Conservation (phyloP, 2,888 invertebrate species). For the Chironomus tentans region DNA sequence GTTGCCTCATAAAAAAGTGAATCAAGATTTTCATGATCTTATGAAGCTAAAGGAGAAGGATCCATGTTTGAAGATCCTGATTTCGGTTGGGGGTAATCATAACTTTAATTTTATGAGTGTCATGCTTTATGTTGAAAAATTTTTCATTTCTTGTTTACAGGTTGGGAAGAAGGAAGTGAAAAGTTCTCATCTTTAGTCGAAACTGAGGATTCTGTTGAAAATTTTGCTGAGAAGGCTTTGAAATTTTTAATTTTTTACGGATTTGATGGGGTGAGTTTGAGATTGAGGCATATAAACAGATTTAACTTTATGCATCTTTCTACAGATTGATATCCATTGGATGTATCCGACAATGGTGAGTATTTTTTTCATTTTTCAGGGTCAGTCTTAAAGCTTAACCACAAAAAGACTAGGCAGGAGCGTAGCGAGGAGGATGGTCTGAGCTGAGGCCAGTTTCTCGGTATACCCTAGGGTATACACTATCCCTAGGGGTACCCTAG, state of each 20-base stretch:
- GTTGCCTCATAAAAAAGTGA: not conserved
- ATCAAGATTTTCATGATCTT: not conserved
- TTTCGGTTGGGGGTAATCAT: slow-evolving; percentile 40
- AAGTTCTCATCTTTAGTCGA: slow-evolving; percentile 42
- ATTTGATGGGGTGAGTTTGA: slow-evolving; percentile 40
- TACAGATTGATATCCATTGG: slow-evolving; percentile 44
- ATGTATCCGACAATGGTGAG: slow-evolving; percentile 42
- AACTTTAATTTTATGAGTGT: no score
- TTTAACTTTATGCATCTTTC: not conserved
- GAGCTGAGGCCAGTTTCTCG: no score
- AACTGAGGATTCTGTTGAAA: slow-evolving; percentile 35
- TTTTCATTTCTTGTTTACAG: slow-evolving; percentile 32
- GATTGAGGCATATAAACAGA: no score
- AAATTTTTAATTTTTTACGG: slow-evolving; percentile 40
- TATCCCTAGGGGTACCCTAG: no score
- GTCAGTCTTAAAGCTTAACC: no score
- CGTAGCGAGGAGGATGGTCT: no score
- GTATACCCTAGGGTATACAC: no score
- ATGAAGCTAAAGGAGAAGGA: slow-evolving; percentile 38
- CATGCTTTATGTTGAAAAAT: no score
- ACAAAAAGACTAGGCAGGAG: no score
- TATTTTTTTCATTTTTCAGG: not conserved
- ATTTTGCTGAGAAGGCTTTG: slow-evolving; percentile 42
- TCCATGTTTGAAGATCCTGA: slow-evolving; percentile 40
- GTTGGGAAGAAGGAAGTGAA: slow-evolving; percentile 45